Base-by-base conservation (phyloP, 1,140 invertebrate genomes). In the Drepana arcuata region DNA sequence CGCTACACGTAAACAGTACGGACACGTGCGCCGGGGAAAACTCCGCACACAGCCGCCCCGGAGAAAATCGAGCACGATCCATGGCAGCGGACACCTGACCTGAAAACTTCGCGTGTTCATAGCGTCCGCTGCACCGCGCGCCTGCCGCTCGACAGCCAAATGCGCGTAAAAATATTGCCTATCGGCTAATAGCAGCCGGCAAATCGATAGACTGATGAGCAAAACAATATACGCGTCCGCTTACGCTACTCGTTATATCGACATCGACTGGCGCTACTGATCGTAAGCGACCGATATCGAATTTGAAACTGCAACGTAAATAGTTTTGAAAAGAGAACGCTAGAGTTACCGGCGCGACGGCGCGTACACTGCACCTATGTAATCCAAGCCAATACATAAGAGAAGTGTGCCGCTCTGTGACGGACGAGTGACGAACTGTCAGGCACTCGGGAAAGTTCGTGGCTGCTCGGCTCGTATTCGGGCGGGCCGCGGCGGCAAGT, bases 381-480 rank as follows among this genome's bases (percentile, higher is more conserved):
- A 72, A 63, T 59, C 52, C 46, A 72, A 63, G 57, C 52, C 46
- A 64, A 52, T 72, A 72, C 61, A 72, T 71, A 72, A 37, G 38
- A 55, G 57, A 64, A 67, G 59, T 71, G 64, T 62, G 60, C 60
- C 63, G 64, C 51, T 56, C 33, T 54, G 60, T 73, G 72, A 73
- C 54, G 61, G 68, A 62, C 59, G 59, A 60, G 60, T 78, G 73
- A 78, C 69, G 71, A 62, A 48, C 66, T 78, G 73, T 78, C 70
- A 78, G 36, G 13, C 56, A 66, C 31, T 78, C 73, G 73, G 70
- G 9, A 9, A 28, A 13, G 16, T 34, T 63, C 64, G 70, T 37
- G 29, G 2, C 16, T 6, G 24, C 7, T 66, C 69, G 69, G 45
- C 13, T 63, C 55, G 52, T 47, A 27, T 13, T 15, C 27, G 27